These are phyloP conservation scores for Cyclophora punctaria DNA, from an alignment of 2,888 invertebrate genomes.

Conservation along the genomic window DNA sequence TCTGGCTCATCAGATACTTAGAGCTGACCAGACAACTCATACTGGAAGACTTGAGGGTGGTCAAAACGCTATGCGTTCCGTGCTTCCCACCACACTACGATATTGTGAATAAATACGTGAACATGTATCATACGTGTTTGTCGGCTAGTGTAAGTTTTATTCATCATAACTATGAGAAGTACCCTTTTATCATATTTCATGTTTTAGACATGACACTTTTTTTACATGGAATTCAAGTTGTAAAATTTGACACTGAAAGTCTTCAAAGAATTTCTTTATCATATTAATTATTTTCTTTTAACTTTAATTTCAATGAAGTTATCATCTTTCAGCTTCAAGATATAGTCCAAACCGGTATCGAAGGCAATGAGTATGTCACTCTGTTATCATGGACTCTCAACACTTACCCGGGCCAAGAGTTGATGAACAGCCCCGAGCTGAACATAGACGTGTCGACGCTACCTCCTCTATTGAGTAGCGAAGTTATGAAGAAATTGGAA, in stretches of 20 bases:
- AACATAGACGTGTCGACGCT: constrained; percentile 81
- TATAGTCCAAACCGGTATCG: constrained; percentile 88
- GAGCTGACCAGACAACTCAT: constrained; percentile 91
- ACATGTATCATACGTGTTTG: constrained; percentile 94
- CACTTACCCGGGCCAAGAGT: constrained; percentile 90
- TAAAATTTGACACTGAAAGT: not conserved
- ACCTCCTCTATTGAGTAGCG: constrained; percentile 84
- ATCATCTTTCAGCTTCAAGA: constrained; percentile 82
- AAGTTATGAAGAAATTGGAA: constrained; percentile 84
- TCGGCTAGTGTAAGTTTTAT: constrained; percentile 80
- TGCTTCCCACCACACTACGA: constrained; percentile 97
- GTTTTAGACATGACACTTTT: too few relatives aligned
- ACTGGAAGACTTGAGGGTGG: constrained; percentile 92
- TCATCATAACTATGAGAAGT: too few relatives aligned
- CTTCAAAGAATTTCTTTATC: not conserved
- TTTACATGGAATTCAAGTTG: not conserved
- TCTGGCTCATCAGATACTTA: constrained; percentile 96
- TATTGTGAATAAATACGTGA: constrained; percentile 92
- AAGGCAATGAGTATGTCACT: constrained; percentile 98
- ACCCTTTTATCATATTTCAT: too few relatives aligned
- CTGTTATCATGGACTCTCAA: constrained; percentile 94
- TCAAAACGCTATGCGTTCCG: constrained; percentile 91
- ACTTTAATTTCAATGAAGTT: not conserved
- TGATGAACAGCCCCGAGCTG: constrained; percentile 92
- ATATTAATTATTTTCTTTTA: not conserved